Base-by-base conservation (phyloP, 2,797 vertebrate genomes). In the Bradypodion pumilum region DNA sequence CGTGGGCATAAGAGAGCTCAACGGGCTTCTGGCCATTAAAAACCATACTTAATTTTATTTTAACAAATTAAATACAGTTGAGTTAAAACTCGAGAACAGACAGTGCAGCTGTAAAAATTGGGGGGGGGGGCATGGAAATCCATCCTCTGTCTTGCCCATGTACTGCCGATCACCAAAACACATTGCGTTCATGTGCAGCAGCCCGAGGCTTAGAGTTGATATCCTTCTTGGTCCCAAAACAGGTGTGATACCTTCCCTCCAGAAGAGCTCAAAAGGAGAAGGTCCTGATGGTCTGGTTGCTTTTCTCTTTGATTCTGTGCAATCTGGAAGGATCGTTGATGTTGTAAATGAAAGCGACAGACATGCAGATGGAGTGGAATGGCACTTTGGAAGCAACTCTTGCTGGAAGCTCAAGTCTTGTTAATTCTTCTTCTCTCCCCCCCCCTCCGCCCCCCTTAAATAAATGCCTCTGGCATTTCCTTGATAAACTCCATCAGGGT, bases 51-150 rank as follows among this genome's bases (percentile, higher is more conserved):
- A 85, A 62, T 95, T 95, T 95, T 79, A 91, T 94, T 56, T 94
- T 86, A 94, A 94, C 92, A 95, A 95, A 95, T 94, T 92, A 91
- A 96, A 92, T 92, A 95, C 94, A 95, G 91, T 94, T 94, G 90
- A 91, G 93, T 95, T 93, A 94, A 95, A 95, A 95, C 78, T 84
- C 35, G 87, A 93, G 93, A 92, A 89, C 92, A 91, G 87, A 92
- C 82, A 87, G 91, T 68, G 87, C 90, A 90, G 90, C 90, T 91
- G 77, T 80, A 81, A 59, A 63, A 87, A 73, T 23, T n/a, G 2
- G 0, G 0, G 6, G 5, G 5, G 4, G 59, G 12, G 2, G 7
- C 46, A 56, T 19, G 21, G 3, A 52, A n/a, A 63, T 7, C 37
- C 76, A 19, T 86, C 82, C 84, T 78, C 52, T 10, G 5, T 29